A percentile compares a stretch with the other conserved stretches of the same genome.
phyloP scores from a whole-genome alignment of 2,113 vertebrate genomes.

The Mionectes macconnelli region DNA sequence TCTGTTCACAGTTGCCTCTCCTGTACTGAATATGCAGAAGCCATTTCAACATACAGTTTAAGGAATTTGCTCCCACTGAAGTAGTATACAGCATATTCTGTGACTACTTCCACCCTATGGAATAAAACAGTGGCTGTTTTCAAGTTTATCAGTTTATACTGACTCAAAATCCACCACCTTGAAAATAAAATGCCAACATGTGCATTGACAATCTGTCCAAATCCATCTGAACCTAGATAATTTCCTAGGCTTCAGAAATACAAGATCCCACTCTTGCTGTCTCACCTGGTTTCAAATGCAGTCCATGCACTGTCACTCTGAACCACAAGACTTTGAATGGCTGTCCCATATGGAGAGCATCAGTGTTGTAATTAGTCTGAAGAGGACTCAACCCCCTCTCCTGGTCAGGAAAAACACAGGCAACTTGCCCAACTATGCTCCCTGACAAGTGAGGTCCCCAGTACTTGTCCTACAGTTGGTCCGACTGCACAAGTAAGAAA shows the following conservation, averaged over 20 bases:
- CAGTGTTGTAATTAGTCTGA: neutral
- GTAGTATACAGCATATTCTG: neutral
- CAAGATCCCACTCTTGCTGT: neutral
- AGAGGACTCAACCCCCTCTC: neutral
- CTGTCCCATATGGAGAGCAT: neutral
- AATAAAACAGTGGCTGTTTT: neutral
- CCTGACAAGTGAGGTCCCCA: neutral
- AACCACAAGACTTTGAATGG: neutral
- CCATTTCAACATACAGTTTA: neutral
- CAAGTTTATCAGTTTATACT: neutral
- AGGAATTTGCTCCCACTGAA: neutral
- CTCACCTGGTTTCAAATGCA: neutral
- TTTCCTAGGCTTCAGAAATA: neutral
- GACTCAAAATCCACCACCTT: neutral
- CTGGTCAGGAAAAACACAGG: neutral
- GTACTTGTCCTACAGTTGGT: neutral
- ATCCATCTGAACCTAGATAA: neutral
- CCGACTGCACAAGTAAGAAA: neutral
- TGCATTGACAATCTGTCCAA: neutral
- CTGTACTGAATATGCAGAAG: neutral
- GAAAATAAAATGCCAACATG: neutral
- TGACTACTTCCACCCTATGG: neutral
- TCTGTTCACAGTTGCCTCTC: neutral
- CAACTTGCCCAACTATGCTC: neutral
- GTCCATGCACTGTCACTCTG: neutral